Conservation (phyloP, 2,888 invertebrate species). For the Leucoma salicis region DNA sequence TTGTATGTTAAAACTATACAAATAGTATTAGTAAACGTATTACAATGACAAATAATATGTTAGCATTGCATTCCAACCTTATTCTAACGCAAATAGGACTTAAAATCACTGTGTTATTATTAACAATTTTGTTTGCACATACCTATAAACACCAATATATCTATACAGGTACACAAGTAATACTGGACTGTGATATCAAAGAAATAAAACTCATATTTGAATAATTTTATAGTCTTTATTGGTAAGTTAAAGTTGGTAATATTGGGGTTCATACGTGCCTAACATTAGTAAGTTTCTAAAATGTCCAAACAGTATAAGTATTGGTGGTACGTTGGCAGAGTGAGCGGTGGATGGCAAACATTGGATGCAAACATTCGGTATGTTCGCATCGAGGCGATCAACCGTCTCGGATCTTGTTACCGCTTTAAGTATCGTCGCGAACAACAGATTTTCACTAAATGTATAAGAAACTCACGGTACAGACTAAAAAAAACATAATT, state of each 20-base stretch:
- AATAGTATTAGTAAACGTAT: slow-evolving; percentile 37
- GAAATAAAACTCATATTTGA: neutral
- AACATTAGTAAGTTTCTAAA: slow-evolving; percentile 69
- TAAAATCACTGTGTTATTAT: slow-evolving; percentile 35
- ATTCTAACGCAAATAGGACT: slow-evolving; percentile 28
- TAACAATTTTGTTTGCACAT: slow-evolving; percentile 37
- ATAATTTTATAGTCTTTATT: neutral
- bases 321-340: slow-evolving; percentile 25
- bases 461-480: too few relatives aligned
- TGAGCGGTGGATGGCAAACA: slow-evolving; percentile 39
- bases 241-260: slow-evolving; percentile 11
- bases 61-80: slow-evolving; percentile 24
- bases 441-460: slow-evolving; percentile 9
- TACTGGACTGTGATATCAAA: neutral
- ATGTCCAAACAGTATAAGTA: slow-evolving; percentile 60
- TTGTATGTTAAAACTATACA: slow-evolving; percentile 37
- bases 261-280: slow-evolving; percentile 38
- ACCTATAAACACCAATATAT: slow-evolving; percentile 22
- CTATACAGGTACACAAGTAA: neutral
- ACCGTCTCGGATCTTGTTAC: slow-evolving; percentile 62
- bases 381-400: slow-evolving; percentile 51
- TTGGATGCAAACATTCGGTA: slow-evolving; percentile 41
- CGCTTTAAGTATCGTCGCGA: slow-evolving; percentile 30
- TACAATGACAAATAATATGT: slow-evolving; percentile 36
- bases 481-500: too few relatives aligned